Conservation (phyloP, 2,113 vertebrate genomes). For the Oryzias melastigma region DNA sequence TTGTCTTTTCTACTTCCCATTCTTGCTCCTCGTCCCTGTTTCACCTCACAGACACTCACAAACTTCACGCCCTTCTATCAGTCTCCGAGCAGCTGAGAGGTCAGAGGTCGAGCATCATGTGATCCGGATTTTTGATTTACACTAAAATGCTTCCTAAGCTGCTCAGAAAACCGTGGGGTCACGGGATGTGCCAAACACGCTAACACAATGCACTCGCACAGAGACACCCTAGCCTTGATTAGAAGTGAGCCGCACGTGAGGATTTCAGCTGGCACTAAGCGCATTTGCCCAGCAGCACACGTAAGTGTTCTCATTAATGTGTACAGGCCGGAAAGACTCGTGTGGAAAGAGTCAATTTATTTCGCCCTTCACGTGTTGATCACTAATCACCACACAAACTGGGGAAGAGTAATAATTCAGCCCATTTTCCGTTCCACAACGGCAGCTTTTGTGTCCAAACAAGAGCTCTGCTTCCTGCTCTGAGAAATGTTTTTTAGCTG, state of each 20-base stretch:
- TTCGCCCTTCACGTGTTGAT: slow-evolving; percentile 39
- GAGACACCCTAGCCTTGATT: slow-evolving; percentile 35
- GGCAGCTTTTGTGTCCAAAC: slow-evolving; percentile 40
- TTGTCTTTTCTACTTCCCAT: too few species aligned
- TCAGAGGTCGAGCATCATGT: slow-evolving; percentile 57
- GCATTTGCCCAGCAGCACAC: slow-evolving; percentile 21
- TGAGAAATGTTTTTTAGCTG: slow-evolving; percentile 35
- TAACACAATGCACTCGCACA: slow-evolving; percentile 9
- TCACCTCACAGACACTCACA: neutral
- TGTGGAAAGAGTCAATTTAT: slow-evolving; percentile 15
- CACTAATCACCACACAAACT: slow-evolving; percentile 36
- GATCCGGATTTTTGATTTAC: slow-evolving; percentile 44
- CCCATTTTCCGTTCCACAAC: slow-evolving; percentile 13
- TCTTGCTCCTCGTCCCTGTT: too few species aligned
- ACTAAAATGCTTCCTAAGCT: slow-evolving; percentile 49
- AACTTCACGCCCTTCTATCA: slow-evolving; percentile 7
- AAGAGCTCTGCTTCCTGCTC: slow-evolving; percentile 17
- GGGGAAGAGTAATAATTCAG: slow-evolving; percentile 24
- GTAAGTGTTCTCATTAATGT: slow-evolving; percentile 18
- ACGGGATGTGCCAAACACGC: slow-evolving; percentile 26
- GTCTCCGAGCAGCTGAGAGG: slow-evolving; percentile 5
- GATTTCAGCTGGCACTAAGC: slow-evolving; percentile 46
- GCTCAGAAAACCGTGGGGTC: slow-evolving; percentile 48
- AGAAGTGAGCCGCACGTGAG: slow-evolving; percentile 57
- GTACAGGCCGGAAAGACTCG: slow-evolving; percentile 1